Conservation (phyloP, 1,140 invertebrate species). For the Berghia stephanieae region DNA sequence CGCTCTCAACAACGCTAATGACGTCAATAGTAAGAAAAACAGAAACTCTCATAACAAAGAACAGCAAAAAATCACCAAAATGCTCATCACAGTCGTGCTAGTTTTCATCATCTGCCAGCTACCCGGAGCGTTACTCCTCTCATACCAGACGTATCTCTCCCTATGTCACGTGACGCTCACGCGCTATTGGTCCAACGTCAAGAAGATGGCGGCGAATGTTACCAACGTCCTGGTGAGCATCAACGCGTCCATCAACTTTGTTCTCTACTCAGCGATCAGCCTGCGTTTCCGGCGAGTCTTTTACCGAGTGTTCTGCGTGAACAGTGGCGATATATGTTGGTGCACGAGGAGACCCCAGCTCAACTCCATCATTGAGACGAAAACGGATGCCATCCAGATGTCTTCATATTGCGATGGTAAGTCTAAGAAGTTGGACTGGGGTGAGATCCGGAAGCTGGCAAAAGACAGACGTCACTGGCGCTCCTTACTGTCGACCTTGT, state of each 20-base stretch:
- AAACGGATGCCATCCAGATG: not conserved
- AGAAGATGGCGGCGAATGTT: slow-evolving; percentile 74
- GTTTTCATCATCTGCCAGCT: slow-evolving; percentile 80
- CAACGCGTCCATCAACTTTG: slow-evolving; percentile 79
- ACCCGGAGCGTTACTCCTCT: slow-evolving; percentile 71
- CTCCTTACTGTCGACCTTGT: no score
- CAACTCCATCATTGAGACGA: not conserved
- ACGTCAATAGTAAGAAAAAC: no score
- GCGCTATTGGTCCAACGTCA: no score
- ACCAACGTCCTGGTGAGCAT: slow-evolving; percentile 77
- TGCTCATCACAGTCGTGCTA: slow-evolving; percentile 79
- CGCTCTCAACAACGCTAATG: no score
- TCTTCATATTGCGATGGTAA: not conserved
- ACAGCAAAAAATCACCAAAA: slow-evolving; percentile 75
- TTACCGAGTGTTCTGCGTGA: slow-evolving; percentile 71
- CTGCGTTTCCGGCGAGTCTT: slow-evolving; percentile 81
- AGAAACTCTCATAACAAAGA: slow-evolving; percentile 28
- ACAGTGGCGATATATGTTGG: not conserved
- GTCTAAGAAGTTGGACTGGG: no score
- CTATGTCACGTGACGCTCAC: slow-evolving; percentile 33
- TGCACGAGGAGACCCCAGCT: not conserved
- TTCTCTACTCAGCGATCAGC: slow-evolving; percentile 80
- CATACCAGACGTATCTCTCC: slow-evolving; percentile 46
- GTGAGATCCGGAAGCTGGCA: no score
- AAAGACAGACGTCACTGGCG: no score